Percentiles rank a stretch among this genome's conserved stretches.
These are phyloP conservation scores for Cosmia trapezina DNA, from an alignment of 2,888 invertebrate species.

Conservation along the genomic window DNA sequence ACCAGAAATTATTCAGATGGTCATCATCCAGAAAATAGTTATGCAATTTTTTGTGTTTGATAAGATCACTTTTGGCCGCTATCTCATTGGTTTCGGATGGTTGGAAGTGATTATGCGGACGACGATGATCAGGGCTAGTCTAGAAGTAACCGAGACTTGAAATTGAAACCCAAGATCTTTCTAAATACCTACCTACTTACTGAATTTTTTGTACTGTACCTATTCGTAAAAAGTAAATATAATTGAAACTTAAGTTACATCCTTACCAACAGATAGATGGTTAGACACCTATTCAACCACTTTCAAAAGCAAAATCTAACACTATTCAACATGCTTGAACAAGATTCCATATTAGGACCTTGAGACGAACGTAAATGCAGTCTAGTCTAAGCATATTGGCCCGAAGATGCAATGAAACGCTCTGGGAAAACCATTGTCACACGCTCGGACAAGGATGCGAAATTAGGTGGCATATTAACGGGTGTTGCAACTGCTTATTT, in stretches of 20 bases:
- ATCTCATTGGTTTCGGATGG: neutral
- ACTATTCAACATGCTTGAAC: constrained; percentile 1
- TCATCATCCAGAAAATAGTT: neutral
- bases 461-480: constrained; percentile 50
- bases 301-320: constrained; percentile 10
- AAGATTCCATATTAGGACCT: constrained; percentile 51
- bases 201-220: too few species aligned
- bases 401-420: constrained; percentile 40
- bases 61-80: neutral
- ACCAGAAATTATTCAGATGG: neutral
- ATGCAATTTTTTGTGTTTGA: neutral
- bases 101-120: neutral
- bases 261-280: neutral
- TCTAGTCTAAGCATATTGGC: constrained; percentile 38
- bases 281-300: neutral
- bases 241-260: neutral
- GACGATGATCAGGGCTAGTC: neutral
- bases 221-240: too few species aligned
- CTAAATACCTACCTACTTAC: too few species aligned
- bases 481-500: constrained; percentile 41
- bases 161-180: too few species aligned
- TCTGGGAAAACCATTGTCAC: constrained; percentile 64
- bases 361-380: constrained; percentile 45
- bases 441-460: constrained; percentile 53
- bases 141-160: neutral